A percentile compares a stretch with the other conserved stretches of the same genome.
Evolutionary conservation across 2,113 vertebrate species (phyloP).

Genomic region (Myotis yumanensis): DNA sequence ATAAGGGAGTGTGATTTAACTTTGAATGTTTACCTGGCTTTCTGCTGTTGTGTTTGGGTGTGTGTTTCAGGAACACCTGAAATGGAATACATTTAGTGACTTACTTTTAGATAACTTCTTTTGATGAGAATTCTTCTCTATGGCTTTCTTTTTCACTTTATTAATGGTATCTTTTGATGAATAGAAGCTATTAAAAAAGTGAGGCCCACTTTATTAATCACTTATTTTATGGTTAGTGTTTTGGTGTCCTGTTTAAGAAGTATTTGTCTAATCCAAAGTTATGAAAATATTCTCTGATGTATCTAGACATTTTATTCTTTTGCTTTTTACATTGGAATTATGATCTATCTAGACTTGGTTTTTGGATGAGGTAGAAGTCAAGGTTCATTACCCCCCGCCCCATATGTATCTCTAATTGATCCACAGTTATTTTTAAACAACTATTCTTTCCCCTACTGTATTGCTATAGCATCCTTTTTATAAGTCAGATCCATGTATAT

Average conservation of each 20-base stretch:
- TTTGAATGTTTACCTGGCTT: constrained; percentile 33
- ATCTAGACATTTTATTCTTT: neutral
- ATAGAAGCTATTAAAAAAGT: neutral
- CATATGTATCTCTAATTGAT: neutral
- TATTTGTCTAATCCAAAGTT: neutral
- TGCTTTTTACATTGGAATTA: neutral
- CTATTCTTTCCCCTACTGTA: neutral
- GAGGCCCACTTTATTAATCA: neutral
- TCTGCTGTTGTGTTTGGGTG: neutral
- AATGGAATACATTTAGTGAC: neutral
- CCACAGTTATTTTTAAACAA: neutral
- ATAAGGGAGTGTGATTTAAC: neutral
- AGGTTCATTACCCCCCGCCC: neutral
- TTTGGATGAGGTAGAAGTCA: neutral
- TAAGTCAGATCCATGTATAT: neutral
- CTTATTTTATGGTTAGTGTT: neutral
- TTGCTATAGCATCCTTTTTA: neutral
- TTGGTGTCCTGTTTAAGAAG: neutral
- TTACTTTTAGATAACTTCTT: constrained; percentile 10
- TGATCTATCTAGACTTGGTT: neutral
- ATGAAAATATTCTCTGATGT: neutral
- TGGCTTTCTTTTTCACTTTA: neutral
- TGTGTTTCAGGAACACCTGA: neutral
- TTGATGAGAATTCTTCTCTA: neutral
- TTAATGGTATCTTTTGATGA: neutral